These are phyloP conservation scores for Entomobrya multifasciata DNA, from an alignment of 2,888 invertebrate species.

Conservation along the genomic window DNA sequence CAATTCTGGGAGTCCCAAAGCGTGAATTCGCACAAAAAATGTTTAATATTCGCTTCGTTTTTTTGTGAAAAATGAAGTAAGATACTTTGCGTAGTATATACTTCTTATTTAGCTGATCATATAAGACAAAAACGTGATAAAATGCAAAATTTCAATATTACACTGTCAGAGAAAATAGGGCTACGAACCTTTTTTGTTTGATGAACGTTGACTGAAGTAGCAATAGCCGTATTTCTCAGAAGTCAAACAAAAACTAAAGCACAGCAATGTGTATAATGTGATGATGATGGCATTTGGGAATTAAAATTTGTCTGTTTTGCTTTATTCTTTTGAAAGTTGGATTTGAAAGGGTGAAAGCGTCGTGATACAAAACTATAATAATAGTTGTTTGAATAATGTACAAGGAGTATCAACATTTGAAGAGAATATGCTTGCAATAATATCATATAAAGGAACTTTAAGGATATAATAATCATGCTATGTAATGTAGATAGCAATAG, in stretches of 20 bases:
- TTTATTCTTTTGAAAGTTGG: constrained; percentile 44
- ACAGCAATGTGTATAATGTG: too few relatives aligned
- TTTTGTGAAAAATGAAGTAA: too few relatives aligned
- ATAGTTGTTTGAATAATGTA: neutral
- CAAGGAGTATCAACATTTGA: too few relatives aligned
- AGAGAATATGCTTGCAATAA: too few relatives aligned
- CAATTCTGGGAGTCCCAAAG: too few relatives aligned
- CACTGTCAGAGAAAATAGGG: neutral
- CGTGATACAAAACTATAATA: constrained; percentile 60
- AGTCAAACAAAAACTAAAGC: too few relatives aligned
- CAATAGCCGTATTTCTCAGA: neutral
- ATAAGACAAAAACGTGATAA: neutral
- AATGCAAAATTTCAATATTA: too few relatives aligned
- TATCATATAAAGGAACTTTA: too few relatives aligned
- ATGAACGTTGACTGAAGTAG: neutral
- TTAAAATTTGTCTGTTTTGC: constrained; percentile 49
- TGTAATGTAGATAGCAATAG: neutral
- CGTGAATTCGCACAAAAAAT: too few relatives aligned
- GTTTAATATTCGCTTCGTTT: too few relatives aligned
- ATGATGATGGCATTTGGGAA: constrained; percentile 62
- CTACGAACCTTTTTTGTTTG: neutral
- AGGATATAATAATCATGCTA: too few relatives aligned
- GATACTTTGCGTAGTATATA: too few relatives aligned
- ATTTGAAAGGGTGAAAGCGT: constrained; percentile 56
- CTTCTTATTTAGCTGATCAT: constrained; percentile 19